Evolutionary conservation across 2,888 invertebrate species (phyloP).

Genomic region (Belgica antarctica): DNA sequence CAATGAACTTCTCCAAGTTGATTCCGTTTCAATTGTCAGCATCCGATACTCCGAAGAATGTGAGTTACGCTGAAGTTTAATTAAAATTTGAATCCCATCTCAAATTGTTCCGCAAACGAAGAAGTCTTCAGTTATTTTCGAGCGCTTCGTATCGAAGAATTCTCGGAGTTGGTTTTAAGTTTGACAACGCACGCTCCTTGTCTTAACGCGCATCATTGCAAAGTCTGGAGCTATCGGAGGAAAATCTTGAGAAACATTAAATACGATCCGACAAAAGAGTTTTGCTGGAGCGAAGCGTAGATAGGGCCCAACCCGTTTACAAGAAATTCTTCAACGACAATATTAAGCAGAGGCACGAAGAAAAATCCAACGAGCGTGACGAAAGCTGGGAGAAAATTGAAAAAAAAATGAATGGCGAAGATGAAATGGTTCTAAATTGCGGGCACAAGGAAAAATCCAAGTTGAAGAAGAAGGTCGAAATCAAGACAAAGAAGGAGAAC

Average conservation of each 20-base stretch:
- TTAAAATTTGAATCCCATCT: too few species aligned
- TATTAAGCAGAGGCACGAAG: not conserved
- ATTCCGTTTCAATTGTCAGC: not conserved
- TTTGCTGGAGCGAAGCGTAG: slow-evolving; percentile 72
- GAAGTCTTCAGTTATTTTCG: slow-evolving; percentile 19
- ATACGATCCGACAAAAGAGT: slow-evolving; percentile 75
- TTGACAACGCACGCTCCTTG: slow-evolving; percentile 9
- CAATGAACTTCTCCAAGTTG: not conserved
- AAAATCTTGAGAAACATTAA: slow-evolving; percentile 79
- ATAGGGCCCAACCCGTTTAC: slow-evolving; percentile 83
- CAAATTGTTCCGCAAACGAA: not conserved
- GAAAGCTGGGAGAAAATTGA: not conserved
- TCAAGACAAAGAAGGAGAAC: not conserved
- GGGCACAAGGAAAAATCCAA: not conserved
- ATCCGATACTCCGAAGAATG: slow-evolving; percentile 27
- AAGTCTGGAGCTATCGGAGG: slow-evolving; percentile 93
- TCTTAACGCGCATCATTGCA: slow-evolving; percentile 95
- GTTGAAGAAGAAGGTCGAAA: not conserved
- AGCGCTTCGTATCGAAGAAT: not conserved
- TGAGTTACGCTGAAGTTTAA: too few species aligned
- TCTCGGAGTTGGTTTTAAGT: not conserved
- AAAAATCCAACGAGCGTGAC: not conserved
- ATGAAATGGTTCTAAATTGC: not conserved
- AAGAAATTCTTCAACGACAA: slow-evolving; percentile 61
- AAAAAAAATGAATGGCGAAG: not conserved